Evolutionary conservation across 1,140 invertebrate genomes (phyloP), one percentile per base, ranked within the genome.

Genomic region (Dufourea novaeangliae): DNA sequence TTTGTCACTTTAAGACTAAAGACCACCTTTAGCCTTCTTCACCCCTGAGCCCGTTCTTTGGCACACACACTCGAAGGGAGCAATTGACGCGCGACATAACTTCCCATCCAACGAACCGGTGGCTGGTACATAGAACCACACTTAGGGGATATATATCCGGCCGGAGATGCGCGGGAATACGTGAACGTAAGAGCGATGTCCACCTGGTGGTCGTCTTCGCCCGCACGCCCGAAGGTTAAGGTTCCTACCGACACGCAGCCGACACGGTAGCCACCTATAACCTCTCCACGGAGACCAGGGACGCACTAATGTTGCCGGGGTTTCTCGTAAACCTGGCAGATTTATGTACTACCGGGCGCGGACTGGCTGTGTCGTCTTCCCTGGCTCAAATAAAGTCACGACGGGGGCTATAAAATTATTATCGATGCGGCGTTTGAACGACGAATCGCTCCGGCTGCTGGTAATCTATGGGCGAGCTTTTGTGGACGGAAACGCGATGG

Each of bases 81-180:
- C 88, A 88, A 89, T 88, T 88, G 87, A 90, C 85, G 84, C 83
- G 82, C 83, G 84, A 89, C 87, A 90, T 86, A 90, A 90, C 80
- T 87, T 78, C 73, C 66, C 86, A 82, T 82, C 82, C 82, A 80
- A 78, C 79, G 77, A 79, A 73, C 74, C 72, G 80, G 82, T 86
- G 75, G 80, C 80, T 80, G 82, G 66, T 90, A 91, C 90, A 91
- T 73, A 88, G 88, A 91, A 91, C 82, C 80, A 90, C 90, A 91
- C 90, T 91, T 91, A 91, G 88, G 79, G 84, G 79, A 84, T 84
- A 84, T 87, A 86, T 87, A 84, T 84, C 82, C 71, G 77, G 72
- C 54, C n/a, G 74, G 63, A 76, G 74, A 78, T 34, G 80, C 41
- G 70, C 56, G 41, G 77, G 76, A 79, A 67, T 71, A 73, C 54